Percentiles rank a stretch among this genome's conserved stretches.
Conservation (phyloP, 1,140 invertebrate genomes). For the Camponotus pennsylvanicus region DNA sequence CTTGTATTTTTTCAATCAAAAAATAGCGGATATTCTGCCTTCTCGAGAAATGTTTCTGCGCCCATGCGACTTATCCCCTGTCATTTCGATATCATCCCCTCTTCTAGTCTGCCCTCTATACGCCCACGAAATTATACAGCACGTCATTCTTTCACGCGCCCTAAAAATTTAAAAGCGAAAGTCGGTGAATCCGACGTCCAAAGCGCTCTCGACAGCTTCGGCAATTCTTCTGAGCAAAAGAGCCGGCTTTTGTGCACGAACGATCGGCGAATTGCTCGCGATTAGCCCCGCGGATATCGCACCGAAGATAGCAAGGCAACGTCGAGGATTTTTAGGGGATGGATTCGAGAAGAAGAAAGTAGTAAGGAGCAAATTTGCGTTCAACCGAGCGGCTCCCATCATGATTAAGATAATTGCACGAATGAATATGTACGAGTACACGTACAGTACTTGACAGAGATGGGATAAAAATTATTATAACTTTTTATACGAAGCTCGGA, state of each 20-base stretch:
- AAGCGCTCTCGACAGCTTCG: constrained; percentile 1
- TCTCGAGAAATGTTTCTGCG: constrained; percentile 41
- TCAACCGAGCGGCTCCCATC: constrained; percentile 16
- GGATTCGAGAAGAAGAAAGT: constrained; percentile 32
- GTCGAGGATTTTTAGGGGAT: constrained; percentile 24
- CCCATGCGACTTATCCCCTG: constrained; percentile 61
- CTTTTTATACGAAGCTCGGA: neutral
- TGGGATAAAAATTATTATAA: constrained; percentile 44
- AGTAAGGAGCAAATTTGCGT: constrained; percentile 14
- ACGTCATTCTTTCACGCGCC: constrained; percentile 60
- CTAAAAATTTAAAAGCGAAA: constrained; percentile 49
- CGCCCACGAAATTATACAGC: constrained; percentile 82
- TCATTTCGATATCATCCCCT: constrained; percentile 65
- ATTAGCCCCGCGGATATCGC: constrained; percentile 54
- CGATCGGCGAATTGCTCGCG: constrained; percentile 59
- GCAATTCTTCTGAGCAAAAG: neutral
- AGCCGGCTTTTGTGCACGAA: constrained; percentile 14
- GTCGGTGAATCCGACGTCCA: neutral
- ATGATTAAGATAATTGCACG: constrained; percentile 55
- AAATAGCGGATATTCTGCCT: too few relatives aligned
- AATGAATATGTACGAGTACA: constrained; percentile 40
- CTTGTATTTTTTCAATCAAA: neutral
- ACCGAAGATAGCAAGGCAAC: constrained; percentile 12
- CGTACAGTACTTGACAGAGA: neutral
- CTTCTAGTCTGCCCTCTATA: constrained; percentile 74